Evolutionary conservation across 2,113 vertebrate species (phyloP).

Genomic region (Apistogramma diplotaenia): DNA sequence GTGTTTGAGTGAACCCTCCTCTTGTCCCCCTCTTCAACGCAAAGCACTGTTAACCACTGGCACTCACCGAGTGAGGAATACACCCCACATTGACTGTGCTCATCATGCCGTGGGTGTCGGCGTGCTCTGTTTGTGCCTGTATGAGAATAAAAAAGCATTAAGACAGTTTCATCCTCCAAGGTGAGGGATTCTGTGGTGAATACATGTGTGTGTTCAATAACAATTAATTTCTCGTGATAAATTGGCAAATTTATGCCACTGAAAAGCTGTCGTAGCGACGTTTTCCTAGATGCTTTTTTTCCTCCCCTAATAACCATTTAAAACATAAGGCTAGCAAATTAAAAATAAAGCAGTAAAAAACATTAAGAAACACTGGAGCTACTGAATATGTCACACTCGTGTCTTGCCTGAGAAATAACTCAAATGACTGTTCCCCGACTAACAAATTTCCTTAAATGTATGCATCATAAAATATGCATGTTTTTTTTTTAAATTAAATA

Average conservation of each 20-base stretch:
- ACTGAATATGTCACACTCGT: background rate
- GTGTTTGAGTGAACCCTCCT: slow-evolving; percentile 85
- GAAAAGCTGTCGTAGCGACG: background rate
- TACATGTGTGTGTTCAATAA: background rate
- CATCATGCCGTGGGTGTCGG: slow-evolving; percentile 28
- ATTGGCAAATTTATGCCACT: background rate
- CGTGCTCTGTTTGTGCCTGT: slow-evolving; percentile 17
- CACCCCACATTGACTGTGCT: slow-evolving; percentile 85
- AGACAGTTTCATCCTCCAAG: slow-evolving; percentile 21
- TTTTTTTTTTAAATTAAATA: background rate
- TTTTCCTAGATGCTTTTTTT: background rate
- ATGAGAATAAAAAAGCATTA: slow-evolving; percentile 23
- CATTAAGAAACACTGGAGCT: background rate
- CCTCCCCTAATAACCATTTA: background rate
- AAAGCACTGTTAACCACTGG: slow-evolving; percentile 85
- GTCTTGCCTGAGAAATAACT: background rate
- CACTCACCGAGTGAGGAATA: slow-evolving; percentile 93
- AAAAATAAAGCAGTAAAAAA: background rate
- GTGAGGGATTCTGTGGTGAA: slow-evolving; percentile 11
- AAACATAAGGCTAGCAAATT: background rate
- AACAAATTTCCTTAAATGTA: background rate
- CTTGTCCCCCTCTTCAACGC: slow-evolving; percentile 83
- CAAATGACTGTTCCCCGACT: background rate
- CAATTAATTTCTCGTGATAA: background rate
- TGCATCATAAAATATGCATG: background rate